A percentile compares a stretch with the other conserved stretches of the same genome.
These are phyloP conservation scores for Anodontia alba DNA, from an alignment of 2,888 invertebrate genomes.

Conservation along the genomic window DNA sequence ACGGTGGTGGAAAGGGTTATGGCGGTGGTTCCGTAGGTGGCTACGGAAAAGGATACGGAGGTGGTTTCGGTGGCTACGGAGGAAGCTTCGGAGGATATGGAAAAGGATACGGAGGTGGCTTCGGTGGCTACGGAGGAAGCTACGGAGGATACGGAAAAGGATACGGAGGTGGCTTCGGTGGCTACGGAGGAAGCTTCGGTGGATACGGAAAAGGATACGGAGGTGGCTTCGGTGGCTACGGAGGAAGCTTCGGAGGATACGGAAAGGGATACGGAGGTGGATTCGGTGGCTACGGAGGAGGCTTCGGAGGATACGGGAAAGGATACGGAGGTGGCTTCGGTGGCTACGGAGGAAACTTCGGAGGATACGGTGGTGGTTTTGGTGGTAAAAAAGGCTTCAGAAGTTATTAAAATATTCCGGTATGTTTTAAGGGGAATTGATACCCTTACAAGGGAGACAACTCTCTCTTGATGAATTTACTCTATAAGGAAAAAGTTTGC, in stretches of 20 bases:
- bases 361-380: not conserved
- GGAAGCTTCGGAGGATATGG: not conserved
- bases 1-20: not conserved
- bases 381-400: not conserved
- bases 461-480: no score
- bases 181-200: not conserved
- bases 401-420: no score
- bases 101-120: not conserved
- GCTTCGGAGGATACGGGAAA: not conserved
- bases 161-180: not conserved
- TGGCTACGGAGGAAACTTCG: not conserved
- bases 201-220: not conserved
- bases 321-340: not conserved
- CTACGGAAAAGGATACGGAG: not conserved
- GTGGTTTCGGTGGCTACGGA: not conserved
- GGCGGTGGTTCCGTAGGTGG: not conserved
- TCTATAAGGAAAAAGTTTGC: no score
- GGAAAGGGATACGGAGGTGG: not conserved
- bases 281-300: not conserved
- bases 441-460: no score
- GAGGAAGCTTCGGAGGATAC: not conserved
- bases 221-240: no score
- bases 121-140: not conserved
- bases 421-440: no score
- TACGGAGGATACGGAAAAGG: not conserved